Base-by-base conservation (phyloP, 2,113 vertebrate genomes). In the Columba livia region DNA sequence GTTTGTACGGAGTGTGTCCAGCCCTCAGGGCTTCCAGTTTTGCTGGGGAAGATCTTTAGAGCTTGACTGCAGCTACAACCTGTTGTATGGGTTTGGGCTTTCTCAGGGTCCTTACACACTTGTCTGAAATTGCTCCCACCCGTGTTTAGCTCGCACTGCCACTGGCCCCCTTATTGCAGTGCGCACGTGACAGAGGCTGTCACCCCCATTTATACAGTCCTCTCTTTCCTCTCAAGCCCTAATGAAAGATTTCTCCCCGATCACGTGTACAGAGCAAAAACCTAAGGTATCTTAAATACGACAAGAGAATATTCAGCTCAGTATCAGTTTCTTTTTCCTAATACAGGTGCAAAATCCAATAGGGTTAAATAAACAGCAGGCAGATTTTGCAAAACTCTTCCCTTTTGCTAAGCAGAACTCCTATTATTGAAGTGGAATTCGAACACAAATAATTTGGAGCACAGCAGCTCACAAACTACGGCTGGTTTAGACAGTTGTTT, bases 1-100 rank as follows among this genome's bases (percentile, higher is more conserved):
- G 21, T 31, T 57, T 32, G 21, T 42, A 25, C 16, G 3, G 32
- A 19, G 18, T 3, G 19, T 80, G 48, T 16, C 24, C 62, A 58
- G 50, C 42, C 58, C 57, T 67, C 44, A 7, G 84, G 80, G 54
- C 42, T 67, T 66, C 48, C 77, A 58, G 2, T 7, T 74, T 53
- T 67, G 28, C 4, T 28, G 34, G n/a, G 21, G 21, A 81, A 60
- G 66, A 79, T 16, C 3, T 47, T 66, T 24, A 32, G 40, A 23
- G 16, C 38, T 19, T 1, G 0, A 20, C 48, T 64, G 11, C 16
- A 26, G 48, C 38, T 81, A 38, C 57, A 60, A 26, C 5, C 29
- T 0, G 0, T 28, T 29, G 21, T 38, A 36, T 8, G 65, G 13
- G 42, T 87, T 10, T 15, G 42, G 36, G 42, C 34, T 69, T 84